Base-by-base conservation (phyloP, 2,113 vertebrate species). In the Prinia subflava region DNA sequence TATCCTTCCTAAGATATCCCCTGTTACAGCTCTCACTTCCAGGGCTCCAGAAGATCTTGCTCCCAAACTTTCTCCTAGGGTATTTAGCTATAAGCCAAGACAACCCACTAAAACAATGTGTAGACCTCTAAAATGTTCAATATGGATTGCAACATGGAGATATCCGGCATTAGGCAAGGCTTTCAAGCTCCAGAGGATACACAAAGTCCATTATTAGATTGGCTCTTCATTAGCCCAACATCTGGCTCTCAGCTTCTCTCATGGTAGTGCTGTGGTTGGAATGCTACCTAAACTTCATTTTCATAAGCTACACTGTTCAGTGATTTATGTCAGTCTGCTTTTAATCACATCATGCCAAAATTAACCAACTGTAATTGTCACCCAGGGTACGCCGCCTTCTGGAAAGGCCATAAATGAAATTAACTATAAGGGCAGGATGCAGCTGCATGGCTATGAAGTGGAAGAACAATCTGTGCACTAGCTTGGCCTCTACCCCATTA, bases 311-410 rank as follows among this genome's bases (percentile, higher is more conserved):
- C 57, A 56, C 50, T 69, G 46, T 65, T 81, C 76, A 87, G 39
- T 95, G 95, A 96, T 95, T 96, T 93, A 92, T 93, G 82, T 90
- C 76, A 89, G 73, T 75, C 92, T 97, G 85, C 31, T 93, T 95
- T 94, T 96, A 96, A 96, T 96, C 89, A 92, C 73, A 90, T 92
- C 77, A 79, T 71, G 92, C 83, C 86, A 89, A 76, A 96, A 94
- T 93, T 87, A 96, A 78, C 79, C 62, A 82, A 53, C 44, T n/a
- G 35, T 81, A 93, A 94, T 96, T 93, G 57, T 79, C 76, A 92
- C 88, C 83, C 41, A 83, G 85, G 71, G 73, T 71, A 96, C 80
- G 49, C 60, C 0, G 0, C 89, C 76, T 96, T 95, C 80, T 96
- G 83, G 78, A 94, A 90, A 82, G 77, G 62, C 67, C n/a, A 75